Evolutionary conservation across 2,797 vertebrate species (phyloP).

Genomic region (Toxotes lorentzi): DNA sequence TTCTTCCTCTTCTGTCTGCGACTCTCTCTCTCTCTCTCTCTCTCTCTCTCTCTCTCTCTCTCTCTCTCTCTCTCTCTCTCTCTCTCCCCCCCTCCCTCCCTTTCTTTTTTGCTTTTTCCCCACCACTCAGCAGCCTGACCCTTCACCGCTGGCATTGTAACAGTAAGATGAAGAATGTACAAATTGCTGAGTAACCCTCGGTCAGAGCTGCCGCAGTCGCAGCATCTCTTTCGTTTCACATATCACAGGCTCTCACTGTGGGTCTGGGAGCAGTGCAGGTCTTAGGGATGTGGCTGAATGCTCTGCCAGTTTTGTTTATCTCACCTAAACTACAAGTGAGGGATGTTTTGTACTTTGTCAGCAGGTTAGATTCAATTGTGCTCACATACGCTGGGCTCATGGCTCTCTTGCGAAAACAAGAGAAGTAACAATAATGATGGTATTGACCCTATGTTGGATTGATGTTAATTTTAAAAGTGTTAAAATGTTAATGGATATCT

Average conservation of each 20-base stretch:
- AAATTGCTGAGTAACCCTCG: slow-evolving; percentile 69
- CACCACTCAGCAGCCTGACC: slow-evolving; percentile 33
- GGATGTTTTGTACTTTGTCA: background rate
- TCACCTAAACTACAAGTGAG: background rate
- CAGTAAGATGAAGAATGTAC: slow-evolving; percentile 67
- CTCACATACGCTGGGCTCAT: background rate
- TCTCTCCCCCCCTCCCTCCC: background rate
- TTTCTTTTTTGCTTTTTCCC: background rate
- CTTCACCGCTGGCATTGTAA: slow-evolving; percentile 35
- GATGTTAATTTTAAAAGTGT: background rate
- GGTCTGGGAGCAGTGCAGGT: background rate
- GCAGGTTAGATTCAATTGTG: background rate
- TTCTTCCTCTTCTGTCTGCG: slow-evolving; percentile 27
- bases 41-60: background rate
- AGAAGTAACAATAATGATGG: background rate
- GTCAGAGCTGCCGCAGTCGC: slow-evolving; percentile 18
- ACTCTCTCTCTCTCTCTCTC: background rate
- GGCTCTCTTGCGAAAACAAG: background rate
- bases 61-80: background rate
- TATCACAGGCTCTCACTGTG: background rate
- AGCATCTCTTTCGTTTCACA: slow-evolving; percentile 17
- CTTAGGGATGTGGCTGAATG: background rate
- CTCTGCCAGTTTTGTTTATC: background rate
- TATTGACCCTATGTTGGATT: background rate
- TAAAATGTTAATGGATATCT: background rate